Evolutionary conservation across 2,888 invertebrate genomes (phyloP).

Genomic region (Drosophila helvetica): DNA sequence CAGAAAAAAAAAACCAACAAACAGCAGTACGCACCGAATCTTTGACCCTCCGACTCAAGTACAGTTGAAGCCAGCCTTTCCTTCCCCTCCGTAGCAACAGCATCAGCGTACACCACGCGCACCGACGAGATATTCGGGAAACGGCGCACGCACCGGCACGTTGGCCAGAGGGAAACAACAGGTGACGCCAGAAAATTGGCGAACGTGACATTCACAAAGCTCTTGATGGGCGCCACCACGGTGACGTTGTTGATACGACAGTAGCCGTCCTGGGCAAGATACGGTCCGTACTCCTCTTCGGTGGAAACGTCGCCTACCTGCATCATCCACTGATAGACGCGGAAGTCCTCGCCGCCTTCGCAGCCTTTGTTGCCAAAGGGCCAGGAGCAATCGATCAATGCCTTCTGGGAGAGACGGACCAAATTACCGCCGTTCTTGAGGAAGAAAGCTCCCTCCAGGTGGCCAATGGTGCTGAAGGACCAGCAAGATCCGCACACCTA

Average conservation of each 20-base stretch:
- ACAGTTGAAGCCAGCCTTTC: too few relatives aligned
- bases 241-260: slow-evolving; percentile 91
- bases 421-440: slow-evolving; percentile 91
- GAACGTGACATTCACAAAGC: slow-evolving; percentile 97
- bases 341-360: slow-evolving; percentile 98
- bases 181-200: too few relatives aligned
- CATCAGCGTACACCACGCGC: too few relatives aligned
- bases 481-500: slow-evolving; percentile 98
- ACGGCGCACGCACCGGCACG: too few relatives aligned
- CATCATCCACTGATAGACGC: slow-evolving; percentile 96
- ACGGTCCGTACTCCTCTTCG: slow-evolving; percentile 96
- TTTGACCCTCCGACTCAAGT: too few relatives aligned
- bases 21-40: too few relatives aligned
- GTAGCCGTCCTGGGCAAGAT: slow-evolving; percentile 95
- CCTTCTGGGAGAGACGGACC: slow-evolving; percentile 95
- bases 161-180: too few relatives aligned
- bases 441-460: slow-evolving; percentile 96
- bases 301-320: slow-evolving; percentile 94
- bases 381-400: slow-evolving; percentile 98
- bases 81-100: too few relatives aligned
- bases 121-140: too few relatives aligned
- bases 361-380: slow-evolving; percentile 98
- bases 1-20: too few relatives aligned
- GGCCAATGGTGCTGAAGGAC: slow-evolving; percentile 97
- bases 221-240: slow-evolving; percentile 89